These are phyloP conservation scores for Coenobita brevimanus DNA, from an alignment of 1,140 invertebrate species.

Conservation along the genomic window DNA sequence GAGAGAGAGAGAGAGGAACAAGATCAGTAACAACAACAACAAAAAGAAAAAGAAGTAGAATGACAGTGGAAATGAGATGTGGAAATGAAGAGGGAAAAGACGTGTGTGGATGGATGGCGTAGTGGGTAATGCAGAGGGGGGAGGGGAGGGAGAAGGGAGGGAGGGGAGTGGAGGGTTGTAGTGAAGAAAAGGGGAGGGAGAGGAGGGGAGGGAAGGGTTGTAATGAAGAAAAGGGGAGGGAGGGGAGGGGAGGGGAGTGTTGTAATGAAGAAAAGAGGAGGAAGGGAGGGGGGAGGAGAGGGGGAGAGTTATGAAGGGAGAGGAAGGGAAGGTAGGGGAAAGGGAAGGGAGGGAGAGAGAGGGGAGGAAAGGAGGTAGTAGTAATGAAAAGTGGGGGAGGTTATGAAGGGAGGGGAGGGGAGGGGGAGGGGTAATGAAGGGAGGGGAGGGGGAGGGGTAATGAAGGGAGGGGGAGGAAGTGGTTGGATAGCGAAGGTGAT, in stretches of 20 bases:
- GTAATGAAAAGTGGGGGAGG: background rate
- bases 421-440: background rate
- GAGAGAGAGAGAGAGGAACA: background rate
- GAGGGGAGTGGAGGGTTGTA: background rate
- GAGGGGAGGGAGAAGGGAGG: background rate
- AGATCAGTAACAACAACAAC: background rate
- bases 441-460: background rate
- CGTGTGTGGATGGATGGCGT: no score
- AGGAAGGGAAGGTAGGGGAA: background rate
- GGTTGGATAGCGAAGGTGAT: conserved; percentile 20
- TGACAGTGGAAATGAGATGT: no score
- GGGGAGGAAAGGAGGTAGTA: background rate
- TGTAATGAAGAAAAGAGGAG: background rate
- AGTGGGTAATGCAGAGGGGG: background rate
- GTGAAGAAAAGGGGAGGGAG: background rate
- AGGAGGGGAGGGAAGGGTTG: background rate
- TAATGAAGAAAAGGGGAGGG: background rate
- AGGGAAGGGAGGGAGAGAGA: background rate
- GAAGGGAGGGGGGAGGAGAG: no score
- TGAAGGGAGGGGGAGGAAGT: conserved; percentile 2
- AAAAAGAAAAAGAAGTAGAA: conserved; percentile 3
- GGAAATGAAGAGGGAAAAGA: no score
- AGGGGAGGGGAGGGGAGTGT: background rate
- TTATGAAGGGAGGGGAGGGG: no score
- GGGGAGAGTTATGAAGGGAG: background rate